These are phyloP conservation scores for Neopelma chrysocephalum DNA, from an alignment of 2,797 vertebrate species.

Conservation along the genomic window DNA sequence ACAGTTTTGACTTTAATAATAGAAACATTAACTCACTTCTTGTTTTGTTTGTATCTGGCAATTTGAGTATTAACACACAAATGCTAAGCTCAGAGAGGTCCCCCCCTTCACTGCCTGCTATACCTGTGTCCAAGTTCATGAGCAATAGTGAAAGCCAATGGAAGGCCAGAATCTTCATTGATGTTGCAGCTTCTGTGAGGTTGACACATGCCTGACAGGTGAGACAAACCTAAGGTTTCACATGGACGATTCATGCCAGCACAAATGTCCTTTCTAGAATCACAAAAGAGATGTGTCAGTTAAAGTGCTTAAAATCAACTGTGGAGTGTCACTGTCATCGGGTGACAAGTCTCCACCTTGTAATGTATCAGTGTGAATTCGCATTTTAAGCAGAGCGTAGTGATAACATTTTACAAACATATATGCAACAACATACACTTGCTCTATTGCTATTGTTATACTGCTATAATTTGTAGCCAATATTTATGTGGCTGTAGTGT, in stretches of 20 bases:
- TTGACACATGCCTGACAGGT: slow-evolving; percentile 96
- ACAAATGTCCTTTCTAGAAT: slow-evolving; percentile 94
- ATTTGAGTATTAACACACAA: neutral
- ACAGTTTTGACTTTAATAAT: neutral
- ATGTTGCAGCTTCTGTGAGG: slow-evolving; percentile 96
- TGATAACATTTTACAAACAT: neutral
- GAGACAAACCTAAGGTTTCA: slow-evolving; percentile 94
- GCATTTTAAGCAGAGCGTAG: neutral
- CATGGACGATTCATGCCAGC: slow-evolving; percentile 92
- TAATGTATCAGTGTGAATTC: neutral
- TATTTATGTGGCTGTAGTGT: neutral
- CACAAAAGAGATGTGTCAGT: neutral
- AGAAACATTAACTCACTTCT: neutral
- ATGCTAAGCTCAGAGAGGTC: neutral
- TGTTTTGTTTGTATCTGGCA: neutral
- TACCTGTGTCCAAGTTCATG: slow-evolving; percentile 98
- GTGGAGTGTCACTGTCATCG: neutral
- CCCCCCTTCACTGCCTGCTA: neutral
- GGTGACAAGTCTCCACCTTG: neutral
- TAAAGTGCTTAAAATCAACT: neutral
- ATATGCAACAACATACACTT: neutral
- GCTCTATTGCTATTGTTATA: neutral
- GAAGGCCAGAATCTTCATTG: slow-evolving; percentile 97
- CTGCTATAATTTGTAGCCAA: neutral
- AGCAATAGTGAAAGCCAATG: slow-evolving; percentile 93